A percentile compares a stretch with the other conserved stretches of the same genome.
phyloP scores from a whole-genome alignment of 2,888 invertebrate genomes.

The Drosophila antonietae region DNA sequence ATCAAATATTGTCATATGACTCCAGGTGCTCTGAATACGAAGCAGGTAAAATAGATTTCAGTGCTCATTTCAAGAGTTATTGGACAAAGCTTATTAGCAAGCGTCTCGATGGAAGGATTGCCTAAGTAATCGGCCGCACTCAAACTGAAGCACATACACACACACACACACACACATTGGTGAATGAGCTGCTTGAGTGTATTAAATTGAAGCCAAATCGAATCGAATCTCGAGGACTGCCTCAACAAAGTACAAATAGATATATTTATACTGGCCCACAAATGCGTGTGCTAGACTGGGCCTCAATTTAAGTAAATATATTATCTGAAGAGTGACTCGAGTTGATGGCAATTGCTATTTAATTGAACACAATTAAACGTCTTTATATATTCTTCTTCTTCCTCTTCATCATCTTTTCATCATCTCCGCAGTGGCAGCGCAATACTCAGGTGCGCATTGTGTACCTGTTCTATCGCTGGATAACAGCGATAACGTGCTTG shows the following conservation, averaged over 20 bases:
- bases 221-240: background rate
- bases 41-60: background rate
- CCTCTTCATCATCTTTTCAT: background rate
- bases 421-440: constrained; percentile 83
- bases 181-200: background rate
- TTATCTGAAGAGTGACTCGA: background rate
- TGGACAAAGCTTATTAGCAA: background rate
- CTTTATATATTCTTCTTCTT: background rate
- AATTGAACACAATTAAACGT: background rate
- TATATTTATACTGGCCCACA: background rate
- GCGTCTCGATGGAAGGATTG: background rate
- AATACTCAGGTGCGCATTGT: constrained; percentile 85
- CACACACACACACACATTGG: no score
- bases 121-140: background rate
- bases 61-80: background rate
- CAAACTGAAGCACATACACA: no score
- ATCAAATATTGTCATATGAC: background rate
- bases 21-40: background rate
- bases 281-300: background rate
- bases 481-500: constrained; percentile 84
- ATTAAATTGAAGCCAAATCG: background rate
- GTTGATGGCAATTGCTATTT: background rate
- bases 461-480: constrained; percentile 85
- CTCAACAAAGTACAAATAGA: background rate
- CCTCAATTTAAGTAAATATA: background rate